Evolutionary conservation across 30 jellyfish, hydroid and myxozoan species (phyloP).

Genomic region (Aurelia coerulea): DNA sequence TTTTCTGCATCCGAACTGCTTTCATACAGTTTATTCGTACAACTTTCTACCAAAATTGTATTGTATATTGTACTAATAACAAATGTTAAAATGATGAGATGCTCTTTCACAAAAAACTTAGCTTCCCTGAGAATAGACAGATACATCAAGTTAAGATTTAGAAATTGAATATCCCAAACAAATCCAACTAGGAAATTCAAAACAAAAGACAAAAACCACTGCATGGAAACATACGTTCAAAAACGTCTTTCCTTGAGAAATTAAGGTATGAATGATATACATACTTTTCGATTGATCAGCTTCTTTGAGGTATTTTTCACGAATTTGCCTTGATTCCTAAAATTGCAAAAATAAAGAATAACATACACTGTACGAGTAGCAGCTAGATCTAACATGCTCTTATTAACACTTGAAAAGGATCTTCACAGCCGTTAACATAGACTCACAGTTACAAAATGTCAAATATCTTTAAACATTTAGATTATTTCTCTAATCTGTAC

Average conservation of each 20-base stretch:
- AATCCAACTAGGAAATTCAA: too few species aligned
- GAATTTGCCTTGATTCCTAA: slow-evolving; percentile 81
- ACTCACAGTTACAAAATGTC: too few species aligned
- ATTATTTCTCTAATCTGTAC: too few species aligned
- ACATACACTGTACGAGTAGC: neutral
- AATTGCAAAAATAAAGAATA: neutral
- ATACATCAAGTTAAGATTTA: too few species aligned
- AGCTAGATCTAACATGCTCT: neutral
- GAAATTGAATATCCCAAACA: too few species aligned
- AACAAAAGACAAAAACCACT: neutral
- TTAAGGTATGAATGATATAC: neutral
- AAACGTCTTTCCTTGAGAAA: neutral
- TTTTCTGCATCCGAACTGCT: too few species aligned
- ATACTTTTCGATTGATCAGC: slow-evolving; percentile 80
- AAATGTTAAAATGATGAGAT: neutral
- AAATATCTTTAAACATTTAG: too few species aligned
- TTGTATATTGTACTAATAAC: neutral
- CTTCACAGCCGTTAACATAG: too few species aligned
- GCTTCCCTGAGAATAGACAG: too few species aligned
- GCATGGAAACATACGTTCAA: neutral
- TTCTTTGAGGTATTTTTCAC: slow-evolving; percentile 70
- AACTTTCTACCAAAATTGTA: too few species aligned
- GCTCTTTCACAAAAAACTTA: neutral
- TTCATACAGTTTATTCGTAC: too few species aligned
- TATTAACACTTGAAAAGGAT: too few species aligned